Conservation (phyloP, 2,797 vertebrate genomes). For the Enteromius anoplus region DNA sequence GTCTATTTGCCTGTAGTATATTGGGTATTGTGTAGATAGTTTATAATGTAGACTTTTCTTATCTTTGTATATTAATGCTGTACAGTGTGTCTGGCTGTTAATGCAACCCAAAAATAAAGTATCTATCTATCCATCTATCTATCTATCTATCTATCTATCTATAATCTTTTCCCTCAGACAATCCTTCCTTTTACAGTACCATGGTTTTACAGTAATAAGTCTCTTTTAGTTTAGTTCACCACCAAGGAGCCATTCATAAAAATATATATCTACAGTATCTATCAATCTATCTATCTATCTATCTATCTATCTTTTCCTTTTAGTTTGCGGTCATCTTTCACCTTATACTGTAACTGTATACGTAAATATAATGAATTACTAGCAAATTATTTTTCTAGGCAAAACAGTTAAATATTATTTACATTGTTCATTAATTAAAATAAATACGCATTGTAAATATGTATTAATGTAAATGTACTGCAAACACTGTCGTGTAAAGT, state of each 20-base stretch:
- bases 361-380: not conserved
- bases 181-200: not conserved
- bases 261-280: not conserved
- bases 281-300: not conserved
- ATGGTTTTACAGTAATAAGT: not conserved
- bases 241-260: not conserved
- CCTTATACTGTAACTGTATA: not conserved
- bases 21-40: not conserved
- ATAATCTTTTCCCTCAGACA: not conserved
- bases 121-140: not conserved
- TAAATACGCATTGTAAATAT: conserved; percentile 3
- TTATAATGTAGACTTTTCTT: not conserved
- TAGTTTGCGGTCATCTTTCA: not conserved
- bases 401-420: not conserved
- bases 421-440: conserved; percentile 4
- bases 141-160: conserved; percentile 3
- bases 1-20: not conserved
- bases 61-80: not conserved
- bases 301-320: not conserved
- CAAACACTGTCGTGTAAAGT: not conserved
- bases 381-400: not conserved
- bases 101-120: not conserved
- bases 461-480: conserved; percentile 22
- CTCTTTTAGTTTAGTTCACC: not conserved
- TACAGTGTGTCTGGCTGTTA: not conserved